phyloP scores from a whole-genome alignment of 2,113 vertebrate species.

The Mungos mungo region DNA sequence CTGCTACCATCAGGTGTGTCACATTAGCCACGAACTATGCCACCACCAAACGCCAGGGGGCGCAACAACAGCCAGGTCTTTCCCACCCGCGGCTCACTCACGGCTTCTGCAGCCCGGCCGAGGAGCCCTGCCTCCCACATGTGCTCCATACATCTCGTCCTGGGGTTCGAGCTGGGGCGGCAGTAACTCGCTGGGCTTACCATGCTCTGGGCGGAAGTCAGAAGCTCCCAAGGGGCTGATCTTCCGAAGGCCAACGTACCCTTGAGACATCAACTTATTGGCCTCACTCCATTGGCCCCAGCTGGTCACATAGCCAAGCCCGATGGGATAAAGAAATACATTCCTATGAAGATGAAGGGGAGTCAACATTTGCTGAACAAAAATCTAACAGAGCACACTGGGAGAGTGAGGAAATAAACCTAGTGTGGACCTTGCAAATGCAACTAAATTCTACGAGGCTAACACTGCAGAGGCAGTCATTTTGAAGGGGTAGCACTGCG shows the following conservation, averaged over 20 bases:
- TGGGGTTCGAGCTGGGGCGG: not conserved
- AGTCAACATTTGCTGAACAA: not conserved
- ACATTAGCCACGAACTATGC: not conserved
- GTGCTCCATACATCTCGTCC: not conserved
- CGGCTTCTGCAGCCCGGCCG: not conserved
- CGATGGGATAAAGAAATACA: not conserved
- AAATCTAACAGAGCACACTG: not conserved
- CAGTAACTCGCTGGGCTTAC: not conserved
- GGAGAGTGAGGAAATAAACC: conserved; percentile 7
- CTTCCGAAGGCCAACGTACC: not conserved
- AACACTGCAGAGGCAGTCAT: not conserved
- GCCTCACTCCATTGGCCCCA: not conserved
- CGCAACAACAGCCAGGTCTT: not conserved
- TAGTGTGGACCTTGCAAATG: not conserved
- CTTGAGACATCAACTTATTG: not conserved
- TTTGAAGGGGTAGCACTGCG: not conserved
- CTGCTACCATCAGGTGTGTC: not conserved
- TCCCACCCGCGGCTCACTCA: not conserved
- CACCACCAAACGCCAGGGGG: not conserved
- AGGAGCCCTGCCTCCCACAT: not conserved
- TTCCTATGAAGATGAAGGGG: not conserved
- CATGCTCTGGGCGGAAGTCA: not conserved
- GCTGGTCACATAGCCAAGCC: not conserved
- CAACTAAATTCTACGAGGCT: conserved; percentile 18
- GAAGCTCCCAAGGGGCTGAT: not conserved